These are phyloP conservation scores for Mesitornis unicolor DNA, from an alignment of 2,113 vertebrate species.

Conservation along the genomic window DNA sequence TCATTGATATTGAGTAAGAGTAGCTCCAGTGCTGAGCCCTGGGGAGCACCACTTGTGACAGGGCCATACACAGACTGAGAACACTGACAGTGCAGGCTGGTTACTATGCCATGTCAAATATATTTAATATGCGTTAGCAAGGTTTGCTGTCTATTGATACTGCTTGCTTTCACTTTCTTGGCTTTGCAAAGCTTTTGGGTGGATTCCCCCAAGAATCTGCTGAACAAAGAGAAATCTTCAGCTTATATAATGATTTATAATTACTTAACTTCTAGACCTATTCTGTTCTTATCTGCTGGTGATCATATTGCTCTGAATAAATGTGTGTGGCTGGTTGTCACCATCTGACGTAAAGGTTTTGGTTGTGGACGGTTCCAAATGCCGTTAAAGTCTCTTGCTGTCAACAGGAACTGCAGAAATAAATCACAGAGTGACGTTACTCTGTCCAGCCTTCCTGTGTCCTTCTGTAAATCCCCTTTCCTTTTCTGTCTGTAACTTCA, in stretches of 20 bases:
- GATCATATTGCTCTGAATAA: not conserved
- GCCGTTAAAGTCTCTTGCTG: not conserved
- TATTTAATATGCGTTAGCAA: not conserved
- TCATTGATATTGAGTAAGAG: too few relatives aligned
- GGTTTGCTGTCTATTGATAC: not conserved
- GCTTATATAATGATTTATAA: not conserved
- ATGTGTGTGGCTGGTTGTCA: fast-evolving
- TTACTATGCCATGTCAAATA: fast-evolving
- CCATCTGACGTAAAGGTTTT: not conserved
- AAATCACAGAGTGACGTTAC: not conserved
- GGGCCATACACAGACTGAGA: not conserved
- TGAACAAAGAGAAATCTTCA: not conserved
- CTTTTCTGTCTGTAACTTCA: not conserved
- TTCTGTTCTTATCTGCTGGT: not conserved
- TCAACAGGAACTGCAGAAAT: not conserved
- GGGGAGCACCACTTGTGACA: too few relatives aligned
- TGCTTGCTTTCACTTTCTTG: not conserved
- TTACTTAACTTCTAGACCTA: not conserved
- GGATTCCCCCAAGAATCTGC: not conserved
- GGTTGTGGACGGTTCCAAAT: not conserved
- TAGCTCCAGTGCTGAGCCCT: too few relatives aligned
- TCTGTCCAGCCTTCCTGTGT: not conserved
- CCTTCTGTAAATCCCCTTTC: not conserved
- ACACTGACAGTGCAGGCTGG: not conserved
- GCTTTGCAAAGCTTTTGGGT: not conserved